These are phyloP conservation scores for Nyctibius grandis DNA, from an alignment of 2,797 vertebrate genomes.

Conservation along the genomic window DNA sequence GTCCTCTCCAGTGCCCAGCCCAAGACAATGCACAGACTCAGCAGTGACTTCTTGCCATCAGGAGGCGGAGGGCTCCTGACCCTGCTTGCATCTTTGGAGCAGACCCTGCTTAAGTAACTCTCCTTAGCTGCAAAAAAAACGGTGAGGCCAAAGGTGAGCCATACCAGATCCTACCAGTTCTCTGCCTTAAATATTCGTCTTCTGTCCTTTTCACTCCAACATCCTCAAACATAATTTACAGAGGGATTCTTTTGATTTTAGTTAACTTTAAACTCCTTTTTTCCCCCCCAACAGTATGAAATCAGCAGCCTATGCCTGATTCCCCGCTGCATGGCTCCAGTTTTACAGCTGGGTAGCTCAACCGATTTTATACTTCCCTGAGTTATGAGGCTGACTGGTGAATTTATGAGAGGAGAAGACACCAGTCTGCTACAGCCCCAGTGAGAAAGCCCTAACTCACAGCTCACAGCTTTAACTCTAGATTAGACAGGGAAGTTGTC, in stretches of 20 bases:
- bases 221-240: neutral
- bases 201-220: neutral
- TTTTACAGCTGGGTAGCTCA: neutral
- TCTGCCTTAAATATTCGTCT: neutral
- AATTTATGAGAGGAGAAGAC: neutral
- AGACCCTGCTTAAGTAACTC: neutral
- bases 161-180: neutral
- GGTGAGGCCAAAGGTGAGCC: neutral
- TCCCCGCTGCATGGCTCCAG: neutral
- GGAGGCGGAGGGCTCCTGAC: neutral
- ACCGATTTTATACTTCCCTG: neutral
- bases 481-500: neutral
- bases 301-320: neutral
- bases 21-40: neutral
- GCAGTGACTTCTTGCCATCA: neutral
- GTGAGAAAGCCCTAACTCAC: neutral
- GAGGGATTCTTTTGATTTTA: neutral
- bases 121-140: neutral
- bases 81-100: neutral
- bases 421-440: neutral
- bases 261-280: neutral
- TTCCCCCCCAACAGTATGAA: neutral
- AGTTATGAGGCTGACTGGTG: neutral
- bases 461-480: neutral
- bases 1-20: neutral